A percentile compares a stretch with the other conserved stretches of the same genome.
Evolutionary conservation across 2,113 vertebrate genomes (phyloP).

Genomic region (Trematomus loennbergii): DNA sequence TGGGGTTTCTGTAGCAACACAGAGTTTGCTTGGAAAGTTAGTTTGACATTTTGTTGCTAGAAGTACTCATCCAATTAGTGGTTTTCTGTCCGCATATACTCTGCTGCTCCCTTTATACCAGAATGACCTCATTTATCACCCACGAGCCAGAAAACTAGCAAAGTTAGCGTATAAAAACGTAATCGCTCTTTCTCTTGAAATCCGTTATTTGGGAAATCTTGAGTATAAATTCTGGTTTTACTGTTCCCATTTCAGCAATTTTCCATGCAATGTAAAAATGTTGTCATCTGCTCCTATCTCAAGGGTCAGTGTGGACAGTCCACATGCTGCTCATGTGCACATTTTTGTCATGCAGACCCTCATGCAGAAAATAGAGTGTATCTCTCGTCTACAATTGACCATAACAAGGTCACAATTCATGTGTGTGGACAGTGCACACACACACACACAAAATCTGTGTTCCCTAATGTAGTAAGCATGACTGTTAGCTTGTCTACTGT

Average conservation of each 20-base stretch:
- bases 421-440: neutral
- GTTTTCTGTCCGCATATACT: no score
- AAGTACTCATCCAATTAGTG: no score
- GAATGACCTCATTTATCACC: neutral
- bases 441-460: neutral
- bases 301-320: neutral
- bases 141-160: neutral
- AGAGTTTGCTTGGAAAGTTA: no score
- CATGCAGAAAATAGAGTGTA: neutral
- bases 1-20: neutral
- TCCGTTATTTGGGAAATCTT: no score
- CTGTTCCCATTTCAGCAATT: no score
- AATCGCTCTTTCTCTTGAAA: no score
- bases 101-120: no score
- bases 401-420: neutral
- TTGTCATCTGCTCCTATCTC: neutral
- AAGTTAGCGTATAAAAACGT: no score
- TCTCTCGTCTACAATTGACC: neutral
- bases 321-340: neutral
- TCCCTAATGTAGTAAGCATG: no score
- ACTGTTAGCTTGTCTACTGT: neutral
- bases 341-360: neutral
- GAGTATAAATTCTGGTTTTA: no score
- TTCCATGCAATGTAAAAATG: no score
- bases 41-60: no score